phyloP scores from a whole-genome alignment of 2,113 vertebrate species.

The Phoxinus phoxinus region DNA sequence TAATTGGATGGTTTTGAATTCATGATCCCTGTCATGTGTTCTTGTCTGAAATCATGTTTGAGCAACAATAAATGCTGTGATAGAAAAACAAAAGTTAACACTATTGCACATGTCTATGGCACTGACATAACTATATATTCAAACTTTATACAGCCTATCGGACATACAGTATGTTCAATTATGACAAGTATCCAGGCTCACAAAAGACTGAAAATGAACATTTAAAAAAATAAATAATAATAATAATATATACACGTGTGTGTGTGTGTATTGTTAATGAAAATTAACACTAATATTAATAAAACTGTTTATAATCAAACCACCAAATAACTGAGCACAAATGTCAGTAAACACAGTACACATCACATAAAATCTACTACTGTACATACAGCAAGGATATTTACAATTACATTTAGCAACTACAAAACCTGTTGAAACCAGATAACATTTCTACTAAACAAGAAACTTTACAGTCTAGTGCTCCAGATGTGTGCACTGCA shows the following conservation, averaged over 20 bases:
- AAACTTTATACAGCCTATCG: too few species aligned
- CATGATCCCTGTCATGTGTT: background rate
- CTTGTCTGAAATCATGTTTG: background rate
- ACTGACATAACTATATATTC: too few species aligned
- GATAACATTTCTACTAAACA: constrained; percentile 50
- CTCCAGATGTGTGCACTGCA: constrained; percentile 68
- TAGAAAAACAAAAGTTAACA: background rate
- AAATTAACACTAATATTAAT: background rate
- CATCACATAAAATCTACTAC: background rate
- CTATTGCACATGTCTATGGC: too few species aligned
- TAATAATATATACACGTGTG: too few species aligned
- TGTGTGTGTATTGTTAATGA: background rate
- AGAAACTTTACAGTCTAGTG: constrained; percentile 75
- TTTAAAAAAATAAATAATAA: too few species aligned
- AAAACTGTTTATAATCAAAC: background rate
- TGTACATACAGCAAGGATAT: constrained; percentile 7
- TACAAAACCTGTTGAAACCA: background rate
- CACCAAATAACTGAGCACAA: background rate
- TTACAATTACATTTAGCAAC: constrained; percentile 18
- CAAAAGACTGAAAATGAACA: too few species aligned
- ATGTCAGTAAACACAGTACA: background rate
- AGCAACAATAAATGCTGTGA: background rate
- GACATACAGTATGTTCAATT: too few species aligned
- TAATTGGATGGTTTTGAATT: background rate
- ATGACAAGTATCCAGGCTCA: too few species aligned